Evolutionary conservation across 2,888 invertebrate genomes (phyloP).

Genomic region (Eurytoma adleriae): DNA sequence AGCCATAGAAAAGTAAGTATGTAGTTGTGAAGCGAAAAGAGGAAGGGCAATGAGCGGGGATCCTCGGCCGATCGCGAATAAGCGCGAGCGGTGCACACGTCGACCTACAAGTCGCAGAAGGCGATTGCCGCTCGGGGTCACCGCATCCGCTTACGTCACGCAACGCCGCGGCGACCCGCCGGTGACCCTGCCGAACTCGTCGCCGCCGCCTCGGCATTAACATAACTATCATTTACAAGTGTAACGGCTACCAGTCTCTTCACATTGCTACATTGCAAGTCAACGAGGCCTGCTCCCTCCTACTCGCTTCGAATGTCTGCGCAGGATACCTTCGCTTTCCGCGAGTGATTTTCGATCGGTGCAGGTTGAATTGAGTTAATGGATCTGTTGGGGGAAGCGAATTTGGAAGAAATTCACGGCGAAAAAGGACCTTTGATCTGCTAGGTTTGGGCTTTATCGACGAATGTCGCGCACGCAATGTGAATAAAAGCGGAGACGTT

Average conservation of each 20-base stretch:
- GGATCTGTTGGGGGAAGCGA: too few relatives aligned
- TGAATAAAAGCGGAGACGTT: too few relatives aligned
- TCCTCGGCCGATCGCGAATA: background rate
- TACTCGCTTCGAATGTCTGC: background rate
- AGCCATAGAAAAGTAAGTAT: too few relatives aligned
- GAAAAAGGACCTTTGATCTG: too few relatives aligned
- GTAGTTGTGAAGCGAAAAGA: background rate
- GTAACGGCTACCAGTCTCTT: constrained; percentile 48
- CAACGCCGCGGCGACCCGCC: constrained; percentile 54
- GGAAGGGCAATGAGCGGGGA: background rate
- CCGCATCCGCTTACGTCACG: constrained; percentile 74
- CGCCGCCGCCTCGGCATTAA: constrained; percentile 63
- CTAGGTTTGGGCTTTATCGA: too few relatives aligned
- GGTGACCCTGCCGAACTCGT: constrained; percentile 71
- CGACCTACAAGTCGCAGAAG: background rate
- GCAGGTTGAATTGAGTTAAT: too few relatives aligned
- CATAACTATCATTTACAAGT: constrained; percentile 67
- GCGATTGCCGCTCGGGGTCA: constrained; percentile 65
- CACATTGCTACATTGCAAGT: background rate
- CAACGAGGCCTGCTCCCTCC: background rate
- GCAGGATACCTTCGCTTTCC: background rate
- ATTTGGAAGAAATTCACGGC: too few relatives aligned
- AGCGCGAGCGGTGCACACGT: background rate
- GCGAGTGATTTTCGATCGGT: background rate
- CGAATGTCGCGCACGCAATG: too few relatives aligned